Base-by-base conservation (phyloP, 2,113 vertebrate genomes). In the Mugil cephalus region DNA sequence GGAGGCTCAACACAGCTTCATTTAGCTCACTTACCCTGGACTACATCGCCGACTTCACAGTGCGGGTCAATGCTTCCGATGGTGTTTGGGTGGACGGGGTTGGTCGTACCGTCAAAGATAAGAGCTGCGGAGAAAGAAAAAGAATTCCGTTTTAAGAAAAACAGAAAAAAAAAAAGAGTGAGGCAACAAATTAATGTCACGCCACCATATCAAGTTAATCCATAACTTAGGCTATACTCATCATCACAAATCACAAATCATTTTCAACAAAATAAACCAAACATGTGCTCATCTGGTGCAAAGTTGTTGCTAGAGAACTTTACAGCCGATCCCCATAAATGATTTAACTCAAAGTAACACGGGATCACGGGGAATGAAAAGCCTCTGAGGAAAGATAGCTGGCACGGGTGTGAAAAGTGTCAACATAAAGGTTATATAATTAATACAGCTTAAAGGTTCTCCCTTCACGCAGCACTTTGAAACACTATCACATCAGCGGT, bases 11-110 rank as follows among this genome's bases (percentile, higher is more conserved):
- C n/a, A n/a, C n/a, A n/a, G n/a, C 24, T 30, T 30, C 24, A 30
- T 30, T 30, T 30, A 13, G 30, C 5, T 10, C 17, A 45, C 46
- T 87, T 50, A 97, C 97, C 97, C 91, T 94, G 94, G 52, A 98
- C 93, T 18, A 98, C 96, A 1, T 95, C 92, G 3, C 92, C 90
- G 30, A 98, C 95, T 0, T 88, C 74, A 82, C 96, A 98, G 81
- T 94, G 94, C 46, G 96, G 94, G 88, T 97, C 96, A 0, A 98
- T 98, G 93, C 96, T 95, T 45, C 97, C 97, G 0, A 97, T 97
- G 77, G 96, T 96, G 69, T 96, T 98, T 68, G 97, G 96, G 71
- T 97, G 96, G 0, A 96, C 93, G 0, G 96, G 96, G 91, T 98
- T 98, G 64, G 95, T 95, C 45, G 94, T 94, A 39, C 96, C 97